Base-by-base conservation (phyloP, 2,888 invertebrate genomes). In the Zhuqinia jingwanae region DNA sequence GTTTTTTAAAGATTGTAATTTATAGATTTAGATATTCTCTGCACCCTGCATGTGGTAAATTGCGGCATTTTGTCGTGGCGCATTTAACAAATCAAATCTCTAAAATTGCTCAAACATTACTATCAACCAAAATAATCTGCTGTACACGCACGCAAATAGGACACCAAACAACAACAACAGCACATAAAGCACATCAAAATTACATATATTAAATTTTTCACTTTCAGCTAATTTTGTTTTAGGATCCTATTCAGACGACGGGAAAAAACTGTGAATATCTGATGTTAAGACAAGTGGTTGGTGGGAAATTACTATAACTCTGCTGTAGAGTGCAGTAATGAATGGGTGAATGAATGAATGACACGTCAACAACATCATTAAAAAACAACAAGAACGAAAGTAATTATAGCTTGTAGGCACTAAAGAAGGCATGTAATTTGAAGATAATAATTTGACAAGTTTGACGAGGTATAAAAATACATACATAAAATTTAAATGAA, bases 391-490 rank as follows among this genome's bases (percentile, higher is more conserved):
- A 22, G 20, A 60, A 15, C 6, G 20, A 60, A 47, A 25, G 56
- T 79, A 79, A 79, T 79, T 79, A 65, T 79, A 65, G 77, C 58
- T 65, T 50, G 36, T 45, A 65, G 79, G 47, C 56, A 36, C 36
- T 36, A 36, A 45, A 60, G 27, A 47, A 8, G 45, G 42, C 65
- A 22, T 65, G 79, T 79, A 79, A 79, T 79, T 79, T 79, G 50
- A 65, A 45, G 17, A 79, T 50, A 58, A 20, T 79, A 79, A 79
- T 50, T 79, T 79, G 79, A 79, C 79, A 65, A 50, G 65, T 79
- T 79, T 63, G 56, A 79, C 63, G 36, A 65, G 79, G 79, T 79
- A 65, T 79, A 65, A 65, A n/a, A 79, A 73, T 50, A 73, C 70
- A 73, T 50, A 73, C 47, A 73, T 73, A 73, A 73, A 50, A 22